These are phyloP conservation scores for Drosophila parvula DNA, from an alignment of 1,140 invertebrate species.

Conservation along the genomic window DNA sequence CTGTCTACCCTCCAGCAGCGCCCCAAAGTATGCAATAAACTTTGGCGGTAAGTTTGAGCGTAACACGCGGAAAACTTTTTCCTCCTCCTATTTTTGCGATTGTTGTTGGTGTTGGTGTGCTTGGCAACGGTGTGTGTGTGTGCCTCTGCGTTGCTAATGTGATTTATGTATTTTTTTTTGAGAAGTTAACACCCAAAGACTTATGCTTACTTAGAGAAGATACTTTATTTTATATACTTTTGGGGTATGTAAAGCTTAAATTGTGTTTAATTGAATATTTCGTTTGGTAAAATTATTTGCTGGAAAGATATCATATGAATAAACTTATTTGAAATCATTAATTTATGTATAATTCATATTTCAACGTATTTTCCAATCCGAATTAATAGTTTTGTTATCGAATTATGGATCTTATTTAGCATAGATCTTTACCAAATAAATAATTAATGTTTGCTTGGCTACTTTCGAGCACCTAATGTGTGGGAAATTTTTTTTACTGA, in stretches of 20 bases:
- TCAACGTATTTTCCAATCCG: no score
- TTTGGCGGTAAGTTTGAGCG: slow-evolving; percentile 46
- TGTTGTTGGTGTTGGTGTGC: slow-evolving; percentile 19
- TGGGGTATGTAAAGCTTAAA: neutral
- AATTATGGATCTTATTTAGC: no score
- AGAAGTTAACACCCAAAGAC: slow-evolving; percentile 27
- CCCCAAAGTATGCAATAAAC: slow-evolving; percentile 58
- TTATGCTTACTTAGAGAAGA: slow-evolving; percentile 6
- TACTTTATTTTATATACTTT: neutral
- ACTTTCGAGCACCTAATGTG: no score
- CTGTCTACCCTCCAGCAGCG: slow-evolving; percentile 10
- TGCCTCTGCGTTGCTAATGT: slow-evolving; percentile 14
- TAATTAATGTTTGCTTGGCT: no score
- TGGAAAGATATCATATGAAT: no score
- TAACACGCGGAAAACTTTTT: slow-evolving; percentile 51
- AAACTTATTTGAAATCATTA: no score
- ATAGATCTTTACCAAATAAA: no score
- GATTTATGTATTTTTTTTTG: slow-evolving; percentile 21
- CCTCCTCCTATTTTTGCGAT: slow-evolving; percentile 23
- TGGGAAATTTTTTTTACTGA: no score
- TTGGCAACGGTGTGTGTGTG: slow-evolving; percentile 1
- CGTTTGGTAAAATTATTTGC: no score
- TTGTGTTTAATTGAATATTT: slow-evolving; percentile 10
- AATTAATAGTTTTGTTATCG: no score
- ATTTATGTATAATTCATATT: no score